Percentiles rank a stretch among this genome's conserved stretches.
Conservation (phyloP, 2,797 vertebrate genomes). For the Alca torda region DNA sequence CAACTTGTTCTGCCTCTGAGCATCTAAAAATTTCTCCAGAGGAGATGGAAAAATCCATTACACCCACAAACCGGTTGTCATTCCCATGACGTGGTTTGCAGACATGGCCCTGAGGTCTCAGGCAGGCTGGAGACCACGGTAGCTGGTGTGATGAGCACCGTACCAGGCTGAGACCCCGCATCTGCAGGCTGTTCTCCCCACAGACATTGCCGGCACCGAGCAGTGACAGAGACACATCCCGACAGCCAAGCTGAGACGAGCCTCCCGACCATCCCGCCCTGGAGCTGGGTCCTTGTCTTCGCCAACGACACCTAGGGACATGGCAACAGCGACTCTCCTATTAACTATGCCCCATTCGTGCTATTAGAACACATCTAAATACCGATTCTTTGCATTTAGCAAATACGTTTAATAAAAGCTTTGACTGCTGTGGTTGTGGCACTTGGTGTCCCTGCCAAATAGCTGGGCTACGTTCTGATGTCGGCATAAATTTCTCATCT, state of each 20-base stretch:
- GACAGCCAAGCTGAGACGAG: not conserved
- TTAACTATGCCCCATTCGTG: not conserved
- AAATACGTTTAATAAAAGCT: not conserved
- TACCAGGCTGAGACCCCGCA: not conserved
- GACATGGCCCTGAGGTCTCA: fast-evolving
- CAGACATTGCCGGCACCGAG: fast-evolving
- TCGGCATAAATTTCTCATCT: not conserved
- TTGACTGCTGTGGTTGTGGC: not conserved
- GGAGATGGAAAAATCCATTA: not conserved
- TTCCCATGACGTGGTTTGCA: not conserved
- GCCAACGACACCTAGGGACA: not conserved
- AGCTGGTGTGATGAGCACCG: fast-evolving
- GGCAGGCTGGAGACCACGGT: not conserved
- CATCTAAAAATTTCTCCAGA: not conserved
- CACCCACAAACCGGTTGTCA: not conserved
- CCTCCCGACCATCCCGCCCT: not conserved
- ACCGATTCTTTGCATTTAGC: not conserved
- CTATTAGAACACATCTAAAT: not conserved
- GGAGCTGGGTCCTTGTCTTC: not conserved
- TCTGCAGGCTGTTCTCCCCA: not conserved
- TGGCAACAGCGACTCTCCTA: not conserved
- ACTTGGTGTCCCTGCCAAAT: not conserved
- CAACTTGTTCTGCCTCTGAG: not conserved
- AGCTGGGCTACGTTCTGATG: not conserved
- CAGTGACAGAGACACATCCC: no score